Evolutionary conservation across 2,888 invertebrate genomes (phyloP).

Genomic region (Andrena flavipes): DNA sequence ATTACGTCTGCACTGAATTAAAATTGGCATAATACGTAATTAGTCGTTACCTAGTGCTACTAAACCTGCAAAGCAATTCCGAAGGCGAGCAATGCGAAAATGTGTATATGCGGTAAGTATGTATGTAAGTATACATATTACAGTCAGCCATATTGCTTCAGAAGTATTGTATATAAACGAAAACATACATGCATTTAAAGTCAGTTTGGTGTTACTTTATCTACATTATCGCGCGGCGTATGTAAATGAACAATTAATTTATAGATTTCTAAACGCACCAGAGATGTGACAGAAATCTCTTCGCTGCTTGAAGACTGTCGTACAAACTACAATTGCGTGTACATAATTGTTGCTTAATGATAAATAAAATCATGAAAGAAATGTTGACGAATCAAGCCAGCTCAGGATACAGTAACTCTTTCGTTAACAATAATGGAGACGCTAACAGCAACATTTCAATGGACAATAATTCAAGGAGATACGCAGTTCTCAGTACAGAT

Average conservation of each 20-base stretch:
- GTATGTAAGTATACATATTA: not conserved
- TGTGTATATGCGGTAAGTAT: too few species aligned
- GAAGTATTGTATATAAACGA: constrained; percentile 21
- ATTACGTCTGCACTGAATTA: too few species aligned
- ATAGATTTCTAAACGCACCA: not conserved
- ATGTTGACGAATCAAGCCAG: constrained; percentile 75
- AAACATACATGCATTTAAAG: not conserved
- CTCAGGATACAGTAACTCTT: constrained; percentile 78
- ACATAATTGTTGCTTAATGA: not conserved
- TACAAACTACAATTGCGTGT: not conserved
- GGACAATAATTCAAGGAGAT: constrained; percentile 78
- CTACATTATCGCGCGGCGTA: not conserved
- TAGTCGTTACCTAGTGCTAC: too few species aligned
- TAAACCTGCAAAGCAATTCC: too few species aligned
- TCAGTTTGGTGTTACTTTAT: not conserved
- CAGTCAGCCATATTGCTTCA: constrained; percentile 45
- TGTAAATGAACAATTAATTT: not conserved
- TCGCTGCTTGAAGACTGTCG: not conserved
- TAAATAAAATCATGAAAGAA: constrained; percentile 78
- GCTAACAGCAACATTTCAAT: constrained; percentile 73
- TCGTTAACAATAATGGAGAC: constrained; percentile 81
- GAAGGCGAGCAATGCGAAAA: too few species aligned
- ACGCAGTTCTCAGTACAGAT: constrained; percentile 82
- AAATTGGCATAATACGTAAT: too few species aligned
- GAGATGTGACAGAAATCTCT: not conserved